Conservation (phyloP, 2,113 vertebrate species). For the Tupaia chinensis region DNA sequence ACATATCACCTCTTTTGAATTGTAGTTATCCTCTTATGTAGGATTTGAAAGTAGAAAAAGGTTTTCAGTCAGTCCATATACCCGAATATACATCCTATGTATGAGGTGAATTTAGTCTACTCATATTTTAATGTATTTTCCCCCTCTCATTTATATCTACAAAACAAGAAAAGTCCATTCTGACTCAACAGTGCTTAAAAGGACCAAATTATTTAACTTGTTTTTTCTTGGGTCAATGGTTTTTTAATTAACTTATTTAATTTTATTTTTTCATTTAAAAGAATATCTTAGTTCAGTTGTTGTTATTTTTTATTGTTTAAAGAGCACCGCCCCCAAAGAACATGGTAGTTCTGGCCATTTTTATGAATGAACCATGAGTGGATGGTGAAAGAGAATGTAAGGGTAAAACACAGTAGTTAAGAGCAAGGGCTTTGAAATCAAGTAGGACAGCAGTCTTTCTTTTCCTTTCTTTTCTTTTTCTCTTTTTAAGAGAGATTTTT, state of each 20-base stretch:
- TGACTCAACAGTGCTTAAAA: background rate
- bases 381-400: background rate
- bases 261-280: too few species aligned
- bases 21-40: background rate
- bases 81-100: background rate
- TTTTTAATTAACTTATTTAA: background rate
- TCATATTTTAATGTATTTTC: background rate
- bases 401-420: background rate
- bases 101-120: background rate
- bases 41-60: background rate
- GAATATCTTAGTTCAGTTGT: too few species aligned
- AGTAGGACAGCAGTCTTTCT: background rate
- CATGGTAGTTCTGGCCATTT: background rate
- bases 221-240: background rate
- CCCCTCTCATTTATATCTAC: background rate
- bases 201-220: background rate
- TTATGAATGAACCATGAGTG: background rate
- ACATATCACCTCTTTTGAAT: background rate
- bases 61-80: background rate
- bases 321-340: background rate
- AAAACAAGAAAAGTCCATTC: background rate
- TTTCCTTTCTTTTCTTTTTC: too few species aligned
- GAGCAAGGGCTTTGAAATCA: background rate
- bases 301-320: background rate
- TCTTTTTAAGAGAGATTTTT: too few species aligned